phyloP scores from a whole-genome alignment of 2,888 invertebrate genomes.

The Coremacera marginata region DNA sequence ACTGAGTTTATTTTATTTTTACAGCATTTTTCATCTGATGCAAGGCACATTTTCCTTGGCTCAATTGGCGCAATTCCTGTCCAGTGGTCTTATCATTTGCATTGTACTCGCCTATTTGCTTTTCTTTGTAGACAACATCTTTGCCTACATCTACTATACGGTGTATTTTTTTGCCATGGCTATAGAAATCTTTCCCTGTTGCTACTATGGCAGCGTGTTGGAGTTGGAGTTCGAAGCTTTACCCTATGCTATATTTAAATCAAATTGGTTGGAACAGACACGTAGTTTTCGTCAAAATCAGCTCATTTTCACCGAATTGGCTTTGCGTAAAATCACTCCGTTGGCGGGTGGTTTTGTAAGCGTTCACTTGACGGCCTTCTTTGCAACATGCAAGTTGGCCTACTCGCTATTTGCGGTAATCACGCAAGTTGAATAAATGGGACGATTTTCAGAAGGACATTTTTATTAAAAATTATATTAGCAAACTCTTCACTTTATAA shows the following conservation, averaged over 20 bases:
- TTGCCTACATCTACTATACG: conserved; percentile 24
- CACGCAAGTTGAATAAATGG: conserved; percentile 39
- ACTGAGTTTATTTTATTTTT: neutral
- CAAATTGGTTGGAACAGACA: conserved; percentile 47
- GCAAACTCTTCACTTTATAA: too few relatives aligned
- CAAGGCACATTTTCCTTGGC: conserved; percentile 40
- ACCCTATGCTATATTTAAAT: conserved; percentile 47
- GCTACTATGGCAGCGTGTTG: conserved; percentile 48
- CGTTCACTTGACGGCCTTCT: conserved; percentile 47
- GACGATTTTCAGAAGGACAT: neutral
- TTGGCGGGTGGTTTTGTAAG: conserved; percentile 48
- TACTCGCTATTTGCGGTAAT: conserved; percentile 50
- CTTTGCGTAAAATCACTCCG: conserved; percentile 40
- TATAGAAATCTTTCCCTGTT: conserved; percentile 48
- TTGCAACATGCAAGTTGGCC: conserved; percentile 47
- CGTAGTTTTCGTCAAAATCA: conserved; percentile 39
- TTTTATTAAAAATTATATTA: too few relatives aligned
- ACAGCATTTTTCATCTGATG: conserved; percentile 40
- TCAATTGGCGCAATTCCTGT: conserved; percentile 44
- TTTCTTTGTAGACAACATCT: conserved; percentile 43
- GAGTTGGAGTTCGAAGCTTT: conserved; percentile 46
- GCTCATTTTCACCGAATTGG: conserved; percentile 43
- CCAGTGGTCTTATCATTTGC: conserved; percentile 44
- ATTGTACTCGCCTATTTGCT: conserved; percentile 44
- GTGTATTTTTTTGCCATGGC: conserved; percentile 37